Conservation (phyloP, 2,888 invertebrate species). For the Augiades crinisus region DNA sequence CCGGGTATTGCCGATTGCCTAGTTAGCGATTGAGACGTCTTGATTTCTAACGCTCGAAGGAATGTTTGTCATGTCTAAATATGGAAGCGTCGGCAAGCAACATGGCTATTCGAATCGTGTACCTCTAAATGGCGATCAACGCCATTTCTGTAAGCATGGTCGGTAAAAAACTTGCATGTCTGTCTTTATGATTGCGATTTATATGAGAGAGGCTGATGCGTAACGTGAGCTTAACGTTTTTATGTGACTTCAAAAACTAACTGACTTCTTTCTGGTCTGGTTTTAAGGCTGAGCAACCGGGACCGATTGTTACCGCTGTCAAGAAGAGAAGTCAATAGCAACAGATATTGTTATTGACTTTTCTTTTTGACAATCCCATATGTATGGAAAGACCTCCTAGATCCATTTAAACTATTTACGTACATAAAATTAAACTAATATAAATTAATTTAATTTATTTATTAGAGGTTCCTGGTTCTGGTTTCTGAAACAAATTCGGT, state of each 20-base stretch:
- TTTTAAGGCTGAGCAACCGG: too few species aligned
- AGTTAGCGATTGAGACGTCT: conserved; percentile 18
- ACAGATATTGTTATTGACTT: too few species aligned
- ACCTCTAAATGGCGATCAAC: neutral
- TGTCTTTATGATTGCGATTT: neutral
- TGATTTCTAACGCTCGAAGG: conserved; percentile 14
- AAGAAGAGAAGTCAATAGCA: too few species aligned
- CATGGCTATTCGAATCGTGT: neutral
- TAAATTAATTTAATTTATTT: too few species aligned
- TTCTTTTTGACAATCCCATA: too few species aligned
- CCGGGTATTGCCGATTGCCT: neutral
- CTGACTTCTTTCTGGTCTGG: neutral
- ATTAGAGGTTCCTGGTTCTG: too few species aligned
- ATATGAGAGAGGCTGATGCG: neutral
- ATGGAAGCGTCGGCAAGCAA: neutral
- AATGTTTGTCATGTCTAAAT: conserved; percentile 21
- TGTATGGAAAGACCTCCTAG: too few species aligned
- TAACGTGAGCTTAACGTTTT: neutral
- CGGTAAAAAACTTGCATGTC: neutral
- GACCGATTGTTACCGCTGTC: too few species aligned
- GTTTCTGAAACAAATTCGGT: too few species aligned
- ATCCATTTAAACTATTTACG: too few species aligned
- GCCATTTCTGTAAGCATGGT: neutral
- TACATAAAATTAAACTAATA: too few species aligned
- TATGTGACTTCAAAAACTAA: too few species aligned